Conservation (phyloP, 1,140 invertebrate genomes). For the Apis dorsata region DNA sequence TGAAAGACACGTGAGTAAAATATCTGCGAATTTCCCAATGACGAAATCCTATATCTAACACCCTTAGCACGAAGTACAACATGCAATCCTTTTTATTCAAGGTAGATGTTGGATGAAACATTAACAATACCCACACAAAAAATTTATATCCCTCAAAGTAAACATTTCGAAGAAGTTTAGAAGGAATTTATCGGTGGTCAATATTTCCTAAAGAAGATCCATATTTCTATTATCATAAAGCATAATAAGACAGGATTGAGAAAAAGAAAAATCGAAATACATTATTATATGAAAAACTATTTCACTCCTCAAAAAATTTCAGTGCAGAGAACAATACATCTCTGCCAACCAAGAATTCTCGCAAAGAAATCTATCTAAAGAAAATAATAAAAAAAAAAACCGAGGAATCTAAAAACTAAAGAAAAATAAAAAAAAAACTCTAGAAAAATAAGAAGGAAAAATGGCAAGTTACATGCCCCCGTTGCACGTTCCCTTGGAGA, state of each 20-base stretch:
- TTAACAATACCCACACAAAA: constrained; percentile 25
- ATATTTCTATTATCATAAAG: not conserved
- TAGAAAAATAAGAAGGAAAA: not conserved
- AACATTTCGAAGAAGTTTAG: not conserved
- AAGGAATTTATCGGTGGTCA: not conserved
- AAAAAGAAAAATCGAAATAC: not conserved
- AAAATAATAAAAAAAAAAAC: not conserved
- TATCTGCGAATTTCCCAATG: not conserved
- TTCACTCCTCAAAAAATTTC: too few species aligned
- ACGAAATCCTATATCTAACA: not conserved
- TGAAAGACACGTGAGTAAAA: constrained; percentile 34
- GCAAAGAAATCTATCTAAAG: too few species aligned
- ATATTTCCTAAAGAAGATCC: not conserved
- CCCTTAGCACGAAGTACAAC: not conserved
- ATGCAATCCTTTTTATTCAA: constrained; percentile 32
- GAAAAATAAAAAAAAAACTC: too few species aligned
- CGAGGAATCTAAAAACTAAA: too few species aligned
- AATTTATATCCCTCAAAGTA: not conserved
- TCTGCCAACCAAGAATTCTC: not conserved
- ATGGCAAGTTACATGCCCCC: constrained; percentile 74
- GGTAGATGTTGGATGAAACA: constrained; percentile 41
- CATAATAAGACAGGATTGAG: not conserved
- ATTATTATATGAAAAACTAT: too few species aligned
- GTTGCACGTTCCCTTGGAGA: constrained; percentile 78
- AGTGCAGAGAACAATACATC: too few species aligned